Percentiles rank a stretch among this genome's conserved stretches.
phyloP scores from a whole-genome alignment of 64 coral and sea anemone genomes.

The Montipora sp. region DNA sequence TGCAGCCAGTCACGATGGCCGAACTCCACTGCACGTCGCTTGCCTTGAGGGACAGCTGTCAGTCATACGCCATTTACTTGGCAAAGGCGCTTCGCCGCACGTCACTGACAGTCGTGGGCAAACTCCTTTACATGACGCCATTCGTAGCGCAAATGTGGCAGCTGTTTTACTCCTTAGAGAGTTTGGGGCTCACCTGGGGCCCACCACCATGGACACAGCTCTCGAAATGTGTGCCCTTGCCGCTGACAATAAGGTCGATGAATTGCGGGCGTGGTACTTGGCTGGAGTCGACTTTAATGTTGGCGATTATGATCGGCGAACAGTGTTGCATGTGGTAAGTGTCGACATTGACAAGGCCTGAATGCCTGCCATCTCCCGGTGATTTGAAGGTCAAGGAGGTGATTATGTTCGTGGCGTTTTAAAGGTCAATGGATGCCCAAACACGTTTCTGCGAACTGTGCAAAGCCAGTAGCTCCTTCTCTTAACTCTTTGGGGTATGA shows the following conservation, averaged over 20 bases:
- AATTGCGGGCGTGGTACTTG: slow-evolving; percentile 74
- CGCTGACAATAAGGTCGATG: slow-evolving; percentile 72
- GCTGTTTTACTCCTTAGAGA: slow-evolving; percentile 65
- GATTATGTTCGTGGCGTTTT: too few species aligned
- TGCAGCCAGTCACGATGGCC: slow-evolving; percentile 85
- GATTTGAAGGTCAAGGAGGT: too few species aligned
- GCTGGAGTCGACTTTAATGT: slow-evolving; percentile 80
- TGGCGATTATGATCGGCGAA: slow-evolving; percentile 88
- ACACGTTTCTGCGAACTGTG: too few species aligned
- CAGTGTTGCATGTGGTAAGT: slow-evolving; percentile 87
- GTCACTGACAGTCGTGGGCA: slow-evolving; percentile 81
- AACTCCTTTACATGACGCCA: slow-evolving; percentile 83
- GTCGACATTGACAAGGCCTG: not conserved
- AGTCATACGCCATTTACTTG: slow-evolving; percentile 74
- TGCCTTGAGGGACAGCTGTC: slow-evolving; percentile 82
- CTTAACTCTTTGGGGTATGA: too few species aligned
- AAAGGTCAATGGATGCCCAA: too few species aligned
- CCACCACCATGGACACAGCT: slow-evolving; percentile 72
- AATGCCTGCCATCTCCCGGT: too few species aligned
- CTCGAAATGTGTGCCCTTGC: slow-evolving; percentile 66
- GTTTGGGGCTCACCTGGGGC: slow-evolving; percentile 83
- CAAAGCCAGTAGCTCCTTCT: too few species aligned
- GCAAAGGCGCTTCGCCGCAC: slow-evolving; percentile 78
- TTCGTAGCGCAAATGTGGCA: slow-evolving; percentile 38
- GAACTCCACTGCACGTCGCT: slow-evolving; percentile 84